Evolutionary conservation across 1,140 invertebrate species (phyloP).

Genomic region (Halesus radiatus): DNA sequence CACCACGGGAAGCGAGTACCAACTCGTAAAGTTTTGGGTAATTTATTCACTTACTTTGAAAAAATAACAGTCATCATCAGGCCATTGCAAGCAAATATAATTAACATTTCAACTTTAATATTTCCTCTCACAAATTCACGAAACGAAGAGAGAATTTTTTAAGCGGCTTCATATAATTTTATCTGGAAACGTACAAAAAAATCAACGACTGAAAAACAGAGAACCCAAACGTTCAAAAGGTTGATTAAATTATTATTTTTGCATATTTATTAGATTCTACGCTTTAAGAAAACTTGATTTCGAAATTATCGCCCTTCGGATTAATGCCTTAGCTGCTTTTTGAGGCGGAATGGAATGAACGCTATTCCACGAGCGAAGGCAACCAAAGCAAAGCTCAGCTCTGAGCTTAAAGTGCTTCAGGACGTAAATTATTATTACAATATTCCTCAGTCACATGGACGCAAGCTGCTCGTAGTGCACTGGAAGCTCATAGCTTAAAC

Average conservation of each 20-base stretch:
- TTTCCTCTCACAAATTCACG: conserved; percentile 4
- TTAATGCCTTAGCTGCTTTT: conserved; percentile 23
- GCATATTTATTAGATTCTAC: background rate
- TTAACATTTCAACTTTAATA: conserved; percentile 22
- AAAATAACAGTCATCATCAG: too few species aligned
- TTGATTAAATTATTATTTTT: conserved; percentile 21
- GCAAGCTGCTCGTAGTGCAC: background rate
- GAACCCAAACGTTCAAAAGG: background rate
- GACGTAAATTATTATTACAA: background rate
- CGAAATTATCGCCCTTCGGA: conserved; percentile 18
- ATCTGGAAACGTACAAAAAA: background rate
- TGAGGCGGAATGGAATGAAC: conserved; percentile 29
- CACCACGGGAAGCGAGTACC: too few species aligned
- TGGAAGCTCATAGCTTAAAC: too few species aligned
- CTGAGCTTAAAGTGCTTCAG: background rate
- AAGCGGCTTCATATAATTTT: background rate
- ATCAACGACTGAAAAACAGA: background rate
- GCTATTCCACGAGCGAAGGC: background rate
- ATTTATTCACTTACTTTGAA: too few species aligned
- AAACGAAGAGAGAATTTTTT: background rate
- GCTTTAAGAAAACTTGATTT: background rate
- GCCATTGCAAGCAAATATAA: background rate
- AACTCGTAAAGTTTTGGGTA: too few species aligned
- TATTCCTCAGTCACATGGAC: background rate
- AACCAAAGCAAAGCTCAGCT: background rate